These are phyloP conservation scores for Drosophila elegans DNA, from an alignment of 1,140 invertebrate species.

Conservation along the genomic window DNA sequence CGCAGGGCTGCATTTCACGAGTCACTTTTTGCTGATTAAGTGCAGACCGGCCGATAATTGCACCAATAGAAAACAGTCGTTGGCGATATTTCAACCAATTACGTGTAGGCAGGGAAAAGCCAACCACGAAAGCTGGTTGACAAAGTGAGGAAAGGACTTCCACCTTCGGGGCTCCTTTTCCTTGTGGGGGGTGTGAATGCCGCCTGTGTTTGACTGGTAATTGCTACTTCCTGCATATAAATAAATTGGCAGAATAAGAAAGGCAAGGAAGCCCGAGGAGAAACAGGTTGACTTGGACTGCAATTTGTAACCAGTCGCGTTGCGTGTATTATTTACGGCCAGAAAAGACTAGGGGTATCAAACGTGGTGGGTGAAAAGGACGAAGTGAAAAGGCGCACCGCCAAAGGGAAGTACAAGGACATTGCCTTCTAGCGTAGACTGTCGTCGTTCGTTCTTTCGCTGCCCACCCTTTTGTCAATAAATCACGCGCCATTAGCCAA, in stretches of 20 bases:
- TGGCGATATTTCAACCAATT: conserved; percentile 55
- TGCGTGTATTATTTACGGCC: conserved; percentile 81
- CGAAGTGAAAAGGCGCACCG: conserved; percentile 1
- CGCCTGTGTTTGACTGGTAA: conserved; percentile 68
- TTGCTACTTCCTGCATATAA: conserved; percentile 76
- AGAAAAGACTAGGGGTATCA: neutral
- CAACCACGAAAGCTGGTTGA: conserved; percentile 40
- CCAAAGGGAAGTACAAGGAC: conserved; percentile 29
- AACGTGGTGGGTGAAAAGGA: conserved; percentile 19
- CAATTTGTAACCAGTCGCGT: conserved; percentile 77
- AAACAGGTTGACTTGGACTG: conserved; percentile 59
- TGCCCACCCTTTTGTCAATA: conserved; percentile 64
- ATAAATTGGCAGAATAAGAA: conserved; percentile 57
- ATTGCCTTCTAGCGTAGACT: conserved; percentile 57
- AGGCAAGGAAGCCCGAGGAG: conserved; percentile 5
- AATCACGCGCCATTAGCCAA: conserved; percentile 78
- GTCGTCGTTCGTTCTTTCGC: conserved; percentile 46
- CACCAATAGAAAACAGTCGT: conserved; percentile 28
- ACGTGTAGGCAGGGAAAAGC: conserved; percentile 26
- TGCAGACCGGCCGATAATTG: conserved; percentile 35
- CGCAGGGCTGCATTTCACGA: conserved; percentile 14
- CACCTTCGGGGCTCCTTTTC: conserved; percentile 1
- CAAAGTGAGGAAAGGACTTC: conserved; percentile 38
- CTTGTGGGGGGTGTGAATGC: conserved; percentile 33
- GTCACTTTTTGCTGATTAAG: conserved; percentile 15